These are phyloP conservation scores for Drosophila simulans DNA, from an alignment of 1,140 invertebrate genomes.

Conservation along the genomic window DNA sequence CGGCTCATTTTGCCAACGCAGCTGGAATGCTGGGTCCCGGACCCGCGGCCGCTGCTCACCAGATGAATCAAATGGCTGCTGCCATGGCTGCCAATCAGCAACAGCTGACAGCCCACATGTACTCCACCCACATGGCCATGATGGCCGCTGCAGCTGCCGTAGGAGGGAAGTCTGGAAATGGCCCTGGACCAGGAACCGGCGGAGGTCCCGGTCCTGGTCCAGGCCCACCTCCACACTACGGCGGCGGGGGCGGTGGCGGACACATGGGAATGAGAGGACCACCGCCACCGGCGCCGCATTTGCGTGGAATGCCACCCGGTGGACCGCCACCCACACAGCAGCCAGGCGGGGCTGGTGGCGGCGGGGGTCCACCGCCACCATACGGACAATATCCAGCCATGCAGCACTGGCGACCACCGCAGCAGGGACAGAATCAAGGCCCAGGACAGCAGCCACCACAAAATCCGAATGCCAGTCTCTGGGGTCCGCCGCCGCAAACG, in stretches of 20 bases:
- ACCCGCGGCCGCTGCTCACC: constrained; percentile 56
- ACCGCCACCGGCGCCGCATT: constrained; percentile 60
- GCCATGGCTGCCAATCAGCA: constrained; percentile 66
- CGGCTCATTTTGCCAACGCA: constrained; percentile 49
- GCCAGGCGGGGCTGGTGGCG: constrained; percentile 25
- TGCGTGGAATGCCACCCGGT: constrained; percentile 52
- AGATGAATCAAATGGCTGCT: constrained; percentile 74
- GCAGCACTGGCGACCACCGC: constrained; percentile 73
- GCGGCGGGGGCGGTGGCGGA: constrained; percentile 56
- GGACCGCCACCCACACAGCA: constrained; percentile 38
- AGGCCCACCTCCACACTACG: constrained; percentile 61
- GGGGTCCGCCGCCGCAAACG: constrained; percentile 80
- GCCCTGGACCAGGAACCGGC: constrained; percentile 41
- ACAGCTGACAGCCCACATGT: constrained; percentile 61
- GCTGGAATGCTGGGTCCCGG: constrained; percentile 67
- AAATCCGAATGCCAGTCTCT: constrained; percentile 81
- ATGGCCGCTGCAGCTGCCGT: constrained; percentile 63
- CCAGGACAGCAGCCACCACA: constrained; percentile 54
- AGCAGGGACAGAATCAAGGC: constrained; percentile 42
- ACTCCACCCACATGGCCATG: constrained; percentile 72
- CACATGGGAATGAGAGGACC: constrained; percentile 76
- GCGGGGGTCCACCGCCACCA: constrained; percentile 57
- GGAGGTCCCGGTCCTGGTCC: constrained; percentile 33
- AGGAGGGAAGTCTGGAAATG: constrained; percentile 57
- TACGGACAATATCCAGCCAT: constrained; percentile 68